Evolutionary conservation across 2,797 vertebrate species (phyloP), one percentile per base, ranked within the genome.

Genomic region (Ambastaia sidthimunki): DNA sequence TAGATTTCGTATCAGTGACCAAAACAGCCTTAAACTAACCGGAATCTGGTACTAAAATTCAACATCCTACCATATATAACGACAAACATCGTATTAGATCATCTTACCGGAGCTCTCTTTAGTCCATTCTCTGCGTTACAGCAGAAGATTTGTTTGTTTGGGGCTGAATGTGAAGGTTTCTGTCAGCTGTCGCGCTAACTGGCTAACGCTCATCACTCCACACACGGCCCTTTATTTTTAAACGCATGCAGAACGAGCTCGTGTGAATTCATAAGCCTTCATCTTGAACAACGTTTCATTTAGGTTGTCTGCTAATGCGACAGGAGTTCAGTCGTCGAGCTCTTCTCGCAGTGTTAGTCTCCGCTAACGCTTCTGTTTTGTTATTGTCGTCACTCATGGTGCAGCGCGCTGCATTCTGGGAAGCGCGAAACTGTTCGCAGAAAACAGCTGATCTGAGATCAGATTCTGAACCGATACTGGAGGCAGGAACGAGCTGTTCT

Each of bases 321-420:
- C 48, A 0, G 10, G 44, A 23, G 52, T 21, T 54, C 11, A 60
- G 71, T 71, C 52, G 23, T 12, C 9, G 52, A 62, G 34, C 54
- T 37, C 44, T 50, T 44, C 16, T 23, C 52, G 52, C 15, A 48
- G 67, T 37, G 34, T 7, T 7, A 7, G 12, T 19, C 19, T 74
- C 15, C 66, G 60, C 16, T 81, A 78, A 73, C 10, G 88, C 84
- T 76, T 50, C 79, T 84, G 92, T 93, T 92, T 93, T 93, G 93
- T 94, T 94, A 90, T 93, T 93, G 92, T 93, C 92, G 91, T 93
- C 91, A 92, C 86, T 87, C 41, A 44, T 44, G 41, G 85, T 55
- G 78, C 85, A 82, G 77, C 85, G 82, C 88, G 80, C 37, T 92
- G 92, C 62, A 92, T 90, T 87, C 80, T 93, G 92, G 92, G 92